phyloP scores from a whole-genome alignment of 2,888 invertebrate genomes.

The Girardia tigrina region DNA sequence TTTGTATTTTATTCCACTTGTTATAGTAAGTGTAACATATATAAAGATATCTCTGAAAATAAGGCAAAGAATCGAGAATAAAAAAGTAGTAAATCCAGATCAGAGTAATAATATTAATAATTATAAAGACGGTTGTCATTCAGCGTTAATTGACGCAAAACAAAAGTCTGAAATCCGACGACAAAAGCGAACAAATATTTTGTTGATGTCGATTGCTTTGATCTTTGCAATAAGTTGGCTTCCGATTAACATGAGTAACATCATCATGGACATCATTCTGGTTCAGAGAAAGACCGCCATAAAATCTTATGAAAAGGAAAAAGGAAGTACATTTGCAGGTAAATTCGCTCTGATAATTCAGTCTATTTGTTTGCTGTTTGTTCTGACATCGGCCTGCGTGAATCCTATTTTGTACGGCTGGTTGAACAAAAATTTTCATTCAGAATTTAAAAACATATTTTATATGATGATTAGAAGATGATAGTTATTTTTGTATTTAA shows the following conservation, averaged over 20 bases:
- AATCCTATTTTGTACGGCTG: background rate
- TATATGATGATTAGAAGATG: background rate
- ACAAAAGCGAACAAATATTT: background rate
- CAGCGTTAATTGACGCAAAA: background rate
- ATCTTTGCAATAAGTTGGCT: background rate
- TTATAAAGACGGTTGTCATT: background rate
- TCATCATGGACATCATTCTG: background rate
- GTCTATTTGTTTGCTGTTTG: slow-evolving; percentile 14
- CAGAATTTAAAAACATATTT: background rate
- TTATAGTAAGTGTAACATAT: slow-evolving; percentile 68
- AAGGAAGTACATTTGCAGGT: background rate
- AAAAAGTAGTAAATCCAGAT: background rate
- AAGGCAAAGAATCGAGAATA: background rate
- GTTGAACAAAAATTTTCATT: background rate
- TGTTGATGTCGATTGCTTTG: background rate
- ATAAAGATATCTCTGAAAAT: slow-evolving; percentile 68
- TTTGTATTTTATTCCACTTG: slow-evolving; percentile 68
- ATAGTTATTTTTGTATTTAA: background rate
- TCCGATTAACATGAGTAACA: background rate
- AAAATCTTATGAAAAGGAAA: background rate
- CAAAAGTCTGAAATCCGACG: background rate
- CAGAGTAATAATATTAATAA: background rate
- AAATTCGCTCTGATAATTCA: background rate
- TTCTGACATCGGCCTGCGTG: background rate
- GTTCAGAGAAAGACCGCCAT: background rate